Conservation (phyloP, 2,113 vertebrate species). For the Nycticorax nycticorax region DNA sequence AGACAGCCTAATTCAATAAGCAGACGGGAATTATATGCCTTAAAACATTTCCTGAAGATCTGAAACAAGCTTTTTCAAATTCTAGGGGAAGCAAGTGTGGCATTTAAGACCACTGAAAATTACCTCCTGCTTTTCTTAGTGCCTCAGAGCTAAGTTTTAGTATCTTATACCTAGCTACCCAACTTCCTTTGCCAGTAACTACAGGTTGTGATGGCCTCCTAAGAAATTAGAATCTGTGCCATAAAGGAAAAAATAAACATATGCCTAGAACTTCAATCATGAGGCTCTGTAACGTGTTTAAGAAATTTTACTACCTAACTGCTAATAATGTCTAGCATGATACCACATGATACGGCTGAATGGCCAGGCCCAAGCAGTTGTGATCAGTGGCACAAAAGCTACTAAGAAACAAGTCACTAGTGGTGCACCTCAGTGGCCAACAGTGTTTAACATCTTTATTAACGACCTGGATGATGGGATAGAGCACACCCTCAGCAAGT, state of each 20-base stretch:
- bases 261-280: neutral
- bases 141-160: neutral
- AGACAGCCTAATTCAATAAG: neutral
- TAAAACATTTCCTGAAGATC: neutral
- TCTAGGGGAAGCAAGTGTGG: neutral
- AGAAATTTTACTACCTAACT: neutral
- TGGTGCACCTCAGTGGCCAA: neutral
- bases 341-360: neutral
- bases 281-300: neutral
- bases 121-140: neutral
- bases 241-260: neutral
- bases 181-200: neutral
- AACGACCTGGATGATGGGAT: neutral
- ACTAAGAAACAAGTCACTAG: neutral
- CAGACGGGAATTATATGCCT: neutral
- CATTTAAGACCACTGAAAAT: neutral
- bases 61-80: neutral
- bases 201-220: neutral
- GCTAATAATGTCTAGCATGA: neutral
- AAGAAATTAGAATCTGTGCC: neutral
- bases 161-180: neutral
- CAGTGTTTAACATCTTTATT: neutral
- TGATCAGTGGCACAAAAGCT: neutral
- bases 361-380: neutral
- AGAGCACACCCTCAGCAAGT: neutral